Evolutionary conservation across 2,113 vertebrate genomes (phyloP).

Genomic region (Eidolon helvum): DNA sequence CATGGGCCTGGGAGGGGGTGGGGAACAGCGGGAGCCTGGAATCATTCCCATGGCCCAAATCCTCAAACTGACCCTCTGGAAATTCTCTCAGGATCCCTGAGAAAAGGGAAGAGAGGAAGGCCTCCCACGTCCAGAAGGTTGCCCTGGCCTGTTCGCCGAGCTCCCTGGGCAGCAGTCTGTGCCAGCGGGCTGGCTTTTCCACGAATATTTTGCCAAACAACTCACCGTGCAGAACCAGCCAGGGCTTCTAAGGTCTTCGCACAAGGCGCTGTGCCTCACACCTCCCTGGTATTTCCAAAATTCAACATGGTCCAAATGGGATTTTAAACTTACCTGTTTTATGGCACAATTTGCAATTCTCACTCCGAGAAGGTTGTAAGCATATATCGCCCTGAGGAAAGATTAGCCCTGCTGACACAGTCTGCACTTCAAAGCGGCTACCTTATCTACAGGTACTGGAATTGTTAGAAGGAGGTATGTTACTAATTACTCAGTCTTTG

Average conservation of each 20-base stretch:
- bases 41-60: not conserved
- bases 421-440: slow-evolving; percentile 61
- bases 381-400: not conserved
- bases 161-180: not conserved
- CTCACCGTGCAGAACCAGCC: not conserved
- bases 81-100: not conserved
- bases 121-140: not conserved
- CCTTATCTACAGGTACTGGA: slow-evolving; percentile 55
- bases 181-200: not conserved
- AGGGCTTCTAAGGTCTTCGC: not conserved
- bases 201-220: not conserved
- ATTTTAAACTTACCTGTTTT: not conserved
- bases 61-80: not conserved
- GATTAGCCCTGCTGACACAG: not conserved
- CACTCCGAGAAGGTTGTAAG: not conserved
- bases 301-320: not conserved
- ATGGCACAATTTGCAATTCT: slow-evolving; percentile 40
- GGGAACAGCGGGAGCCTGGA: not conserved
- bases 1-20: not conserved
- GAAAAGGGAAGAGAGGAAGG: not conserved
- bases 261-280: not conserved
- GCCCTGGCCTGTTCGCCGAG: not conserved
- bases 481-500: slow-evolving; percentile 37
- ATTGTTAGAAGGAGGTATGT: not conserved
- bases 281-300: not conserved